Percentiles rank a stretch among this genome's conserved stretches.
Evolutionary conservation across 2,888 invertebrate species (phyloP).

Genomic region (Mechanitis messenoides): DNA sequence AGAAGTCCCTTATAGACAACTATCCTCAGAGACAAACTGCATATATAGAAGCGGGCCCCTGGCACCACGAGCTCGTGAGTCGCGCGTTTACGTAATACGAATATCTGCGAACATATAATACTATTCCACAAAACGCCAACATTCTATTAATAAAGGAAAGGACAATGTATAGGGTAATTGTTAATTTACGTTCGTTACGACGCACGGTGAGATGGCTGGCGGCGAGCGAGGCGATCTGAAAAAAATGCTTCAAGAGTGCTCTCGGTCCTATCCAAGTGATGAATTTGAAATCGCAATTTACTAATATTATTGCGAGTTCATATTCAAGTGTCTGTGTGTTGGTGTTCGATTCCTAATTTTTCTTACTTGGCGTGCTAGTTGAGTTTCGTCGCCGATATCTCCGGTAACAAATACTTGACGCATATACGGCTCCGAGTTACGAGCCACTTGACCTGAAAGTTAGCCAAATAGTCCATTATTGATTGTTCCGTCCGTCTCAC

Average conservation of each 20-base stretch:
- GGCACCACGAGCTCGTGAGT: conserved; percentile 91
- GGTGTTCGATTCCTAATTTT: conserved; percentile 11
- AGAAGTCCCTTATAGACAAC: conserved; percentile 98
- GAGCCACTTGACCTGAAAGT: conserved; percentile 87
- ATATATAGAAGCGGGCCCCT: conserved; percentile 95
- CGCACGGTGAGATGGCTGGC: conserved; percentile 43
- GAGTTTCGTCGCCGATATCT: conserved; percentile 76
- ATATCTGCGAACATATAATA: conserved; percentile 79
- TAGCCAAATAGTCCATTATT: conserved; percentile 64
- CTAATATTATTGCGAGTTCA: conserved; percentile 52
- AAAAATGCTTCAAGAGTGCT: conserved; percentile 60
- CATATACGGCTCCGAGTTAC: conserved; percentile 96
- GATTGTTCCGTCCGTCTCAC: conserved; percentile 37
- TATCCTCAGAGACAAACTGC: conserved; percentile 92
- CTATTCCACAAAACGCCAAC: conserved; percentile 24
- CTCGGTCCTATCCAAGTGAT: conserved; percentile 41
- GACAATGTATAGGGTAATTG: conserved; percentile 35
- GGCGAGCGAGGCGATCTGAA: conserved; percentile 60
- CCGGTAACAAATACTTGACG: conserved; percentile 93
- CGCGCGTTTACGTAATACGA: conserved; percentile 93
- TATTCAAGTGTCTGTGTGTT: conserved; percentile 37
- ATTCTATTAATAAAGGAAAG: conserved; percentile 28
- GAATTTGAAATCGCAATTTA: conserved; percentile 59
- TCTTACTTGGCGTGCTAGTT: conserved; percentile 82
- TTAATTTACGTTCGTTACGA: conserved; percentile 62